Percentiles rank a stretch among this genome's conserved stretches.
phyloP scores from a whole-genome alignment of 2,797 vertebrate species.

The Periophthalmus magnuspinnatus region DNA sequence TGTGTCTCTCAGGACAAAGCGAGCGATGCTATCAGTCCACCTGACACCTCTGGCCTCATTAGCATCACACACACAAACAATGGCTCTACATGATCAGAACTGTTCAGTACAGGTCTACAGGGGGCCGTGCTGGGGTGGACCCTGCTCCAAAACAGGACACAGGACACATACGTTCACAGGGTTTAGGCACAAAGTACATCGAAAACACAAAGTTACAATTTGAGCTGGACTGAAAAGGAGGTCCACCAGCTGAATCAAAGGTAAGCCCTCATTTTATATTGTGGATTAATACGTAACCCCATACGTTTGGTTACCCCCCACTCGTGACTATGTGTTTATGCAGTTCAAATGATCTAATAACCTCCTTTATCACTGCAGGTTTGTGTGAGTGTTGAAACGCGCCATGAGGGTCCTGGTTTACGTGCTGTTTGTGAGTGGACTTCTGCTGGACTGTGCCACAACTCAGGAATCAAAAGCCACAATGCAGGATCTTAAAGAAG shows the following conservation, averaged over 20 bases:
- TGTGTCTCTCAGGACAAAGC: constrained; percentile 17
- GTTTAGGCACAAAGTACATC: not conserved
- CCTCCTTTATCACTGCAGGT: not conserved
- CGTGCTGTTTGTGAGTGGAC: constrained; percentile 33
- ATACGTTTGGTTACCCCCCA: not conserved
- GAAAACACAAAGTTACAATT: not conserved
- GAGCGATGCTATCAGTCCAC: constrained; percentile 33
- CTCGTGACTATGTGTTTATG: no score
- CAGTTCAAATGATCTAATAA: not conserved
- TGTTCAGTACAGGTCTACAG: constrained; percentile 17
- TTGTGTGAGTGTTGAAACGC: not conserved
- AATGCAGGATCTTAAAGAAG: constrained; percentile 14
- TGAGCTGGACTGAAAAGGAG: not conserved
- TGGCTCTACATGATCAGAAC: constrained; percentile 20
- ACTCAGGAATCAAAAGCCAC: constrained; percentile 1
- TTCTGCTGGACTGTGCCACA: constrained; percentile 33
- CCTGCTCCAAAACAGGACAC: not conserved
- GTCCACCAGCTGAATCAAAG: not conserved
- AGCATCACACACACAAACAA: constrained; percentile 15
- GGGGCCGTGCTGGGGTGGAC: constrained; percentile 20
- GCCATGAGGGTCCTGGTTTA: constrained; percentile 36
- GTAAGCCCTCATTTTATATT: not conserved
- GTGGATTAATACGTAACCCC: not conserved
- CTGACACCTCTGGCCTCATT: constrained; percentile 46
- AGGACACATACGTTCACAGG: constrained; percentile 22